phyloP scores from a whole-genome alignment of 2,113 vertebrate genomes.

The Lonchura striata region DNA sequence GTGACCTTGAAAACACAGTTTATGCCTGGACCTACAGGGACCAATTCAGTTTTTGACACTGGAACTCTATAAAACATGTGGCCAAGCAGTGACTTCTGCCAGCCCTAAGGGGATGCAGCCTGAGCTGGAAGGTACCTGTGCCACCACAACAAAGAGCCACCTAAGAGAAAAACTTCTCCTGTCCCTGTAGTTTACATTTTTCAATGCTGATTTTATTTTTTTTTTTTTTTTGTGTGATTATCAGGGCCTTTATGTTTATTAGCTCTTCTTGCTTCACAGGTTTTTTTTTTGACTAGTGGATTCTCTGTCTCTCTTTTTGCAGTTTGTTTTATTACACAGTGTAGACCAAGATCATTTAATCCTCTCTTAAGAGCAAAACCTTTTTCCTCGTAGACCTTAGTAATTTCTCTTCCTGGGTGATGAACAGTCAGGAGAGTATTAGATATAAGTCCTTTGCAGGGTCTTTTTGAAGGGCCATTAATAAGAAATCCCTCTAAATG shows the following conservation, averaged over 20 bases:
- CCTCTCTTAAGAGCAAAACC: not conserved
- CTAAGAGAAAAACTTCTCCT: not conserved
- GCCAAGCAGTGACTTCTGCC: not conserved
- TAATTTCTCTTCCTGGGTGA: not conserved
- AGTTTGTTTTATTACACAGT: not conserved
- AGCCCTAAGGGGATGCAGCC: not conserved
- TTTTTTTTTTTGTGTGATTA: not conserved
- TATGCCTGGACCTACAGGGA: not conserved
- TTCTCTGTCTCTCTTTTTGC: not conserved
- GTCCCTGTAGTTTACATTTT: not conserved
- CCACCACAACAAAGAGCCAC: not conserved
- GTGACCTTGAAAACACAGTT: not conserved
- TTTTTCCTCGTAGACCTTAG: not conserved
- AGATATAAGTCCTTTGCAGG: not conserved
- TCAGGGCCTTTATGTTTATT: not conserved
- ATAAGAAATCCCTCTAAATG: not conserved
- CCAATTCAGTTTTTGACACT: not conserved
- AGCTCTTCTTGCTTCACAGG: not conserved
- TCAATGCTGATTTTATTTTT: not conserved
- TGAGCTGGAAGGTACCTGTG: accelerated
- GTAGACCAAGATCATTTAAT: not conserved
- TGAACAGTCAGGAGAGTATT: not conserved
- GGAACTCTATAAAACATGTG: not conserved
- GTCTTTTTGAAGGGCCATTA: not conserved
- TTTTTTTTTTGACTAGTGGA: not conserved